Conservation (phyloP, 2,113 vertebrate species). For the Spilogale gracilis region DNA sequence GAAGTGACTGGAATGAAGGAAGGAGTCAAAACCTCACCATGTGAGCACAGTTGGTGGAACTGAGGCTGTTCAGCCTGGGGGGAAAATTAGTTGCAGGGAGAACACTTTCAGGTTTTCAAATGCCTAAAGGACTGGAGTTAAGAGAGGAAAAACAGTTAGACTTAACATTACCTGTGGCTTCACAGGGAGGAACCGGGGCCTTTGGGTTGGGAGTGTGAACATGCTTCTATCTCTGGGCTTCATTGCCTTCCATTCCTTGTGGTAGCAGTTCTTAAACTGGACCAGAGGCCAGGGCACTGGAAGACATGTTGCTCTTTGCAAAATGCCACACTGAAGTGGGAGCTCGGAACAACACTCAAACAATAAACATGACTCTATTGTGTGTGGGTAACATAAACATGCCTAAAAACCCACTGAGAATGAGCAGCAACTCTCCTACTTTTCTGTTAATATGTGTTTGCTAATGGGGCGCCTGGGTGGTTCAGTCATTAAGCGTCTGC, state of each 20-base stretch:
- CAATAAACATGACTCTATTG: not conserved
- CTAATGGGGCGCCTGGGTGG: not conserved
- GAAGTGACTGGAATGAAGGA: slow-evolving; percentile 14
- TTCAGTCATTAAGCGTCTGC: no score
- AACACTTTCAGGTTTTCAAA: slow-evolving; percentile 47
- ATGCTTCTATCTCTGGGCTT: not conserved
- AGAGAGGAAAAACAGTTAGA: not conserved
- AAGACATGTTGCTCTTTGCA: slow-evolving; percentile 38
- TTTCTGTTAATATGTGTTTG: slow-evolving; percentile 8
- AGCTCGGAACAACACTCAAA: not conserved
- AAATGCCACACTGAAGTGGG: slow-evolving; percentile 35
- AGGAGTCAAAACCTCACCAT: not conserved
- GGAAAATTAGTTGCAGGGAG: not conserved
- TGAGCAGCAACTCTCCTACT: not conserved
- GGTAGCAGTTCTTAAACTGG: slow-evolving; percentile 24
- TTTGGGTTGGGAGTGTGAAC: not conserved
- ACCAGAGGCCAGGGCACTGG: not conserved
- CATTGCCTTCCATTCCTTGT: not conserved
- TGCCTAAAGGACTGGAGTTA: slow-evolving; percentile 5
- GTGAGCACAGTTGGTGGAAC: slow-evolving; percentile 41
- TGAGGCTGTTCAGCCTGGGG: not conserved
- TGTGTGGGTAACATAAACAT: not conserved
- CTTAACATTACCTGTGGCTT: not conserved
- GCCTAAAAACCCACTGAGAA: not conserved
- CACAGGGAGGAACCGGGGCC: not conserved